A percentile compares a stretch with the other conserved stretches of the same genome.
Evolutionary conservation across 2,888 invertebrate genomes (phyloP).

Genomic region (Oxytorus armatus): DNA sequence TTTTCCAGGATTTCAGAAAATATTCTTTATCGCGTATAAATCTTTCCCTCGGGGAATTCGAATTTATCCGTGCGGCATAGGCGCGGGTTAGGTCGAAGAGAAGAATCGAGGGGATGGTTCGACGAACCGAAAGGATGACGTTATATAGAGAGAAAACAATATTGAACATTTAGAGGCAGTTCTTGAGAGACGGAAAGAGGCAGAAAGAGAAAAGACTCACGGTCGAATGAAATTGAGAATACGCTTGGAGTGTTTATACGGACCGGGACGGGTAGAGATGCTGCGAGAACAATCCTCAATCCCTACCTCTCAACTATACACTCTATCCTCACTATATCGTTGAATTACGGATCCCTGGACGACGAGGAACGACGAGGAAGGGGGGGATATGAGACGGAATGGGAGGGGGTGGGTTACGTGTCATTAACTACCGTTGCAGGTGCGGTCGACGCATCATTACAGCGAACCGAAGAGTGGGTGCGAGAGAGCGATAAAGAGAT

Average conservation of each 20-base stretch:
- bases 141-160: slow-evolving; percentile 56
- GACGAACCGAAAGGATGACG: slow-evolving; percentile 1
- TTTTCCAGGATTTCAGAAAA: slow-evolving; percentile 18
- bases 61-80: neutral
- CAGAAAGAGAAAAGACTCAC: slow-evolving; percentile 24
- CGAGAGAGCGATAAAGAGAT: slow-evolving; percentile 40
- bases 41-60: slow-evolving; percentile 36
- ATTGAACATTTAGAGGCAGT: slow-evolving; percentile 50
- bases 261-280: slow-evolving; percentile 14
- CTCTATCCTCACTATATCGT: slow-evolving; percentile 19
- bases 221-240: slow-evolving; percentile 50
- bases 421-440: slow-evolving; percentile 67
- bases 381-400: slow-evolving; percentile 3
- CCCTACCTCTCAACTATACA: neutral
- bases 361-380: slow-evolving; percentile 1
- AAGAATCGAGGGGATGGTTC: slow-evolving; percentile 1
- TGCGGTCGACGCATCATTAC: slow-evolving; percentile 67
- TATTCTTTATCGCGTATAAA: slow-evolving; percentile 30
- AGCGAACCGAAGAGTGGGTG: slow-evolving; percentile 37
- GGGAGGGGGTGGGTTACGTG: slow-evolving; percentile 47
- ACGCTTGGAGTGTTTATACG: slow-evolving; percentile 26
- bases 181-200: slow-evolving; percentile 16
- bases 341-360: slow-evolving; percentile 39
- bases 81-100: neutral
- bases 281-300: slow-evolving; percentile 40